Evolutionary conservation across 2,888 invertebrate species (phyloP).

Genomic region (Autographa gamma): DNA sequence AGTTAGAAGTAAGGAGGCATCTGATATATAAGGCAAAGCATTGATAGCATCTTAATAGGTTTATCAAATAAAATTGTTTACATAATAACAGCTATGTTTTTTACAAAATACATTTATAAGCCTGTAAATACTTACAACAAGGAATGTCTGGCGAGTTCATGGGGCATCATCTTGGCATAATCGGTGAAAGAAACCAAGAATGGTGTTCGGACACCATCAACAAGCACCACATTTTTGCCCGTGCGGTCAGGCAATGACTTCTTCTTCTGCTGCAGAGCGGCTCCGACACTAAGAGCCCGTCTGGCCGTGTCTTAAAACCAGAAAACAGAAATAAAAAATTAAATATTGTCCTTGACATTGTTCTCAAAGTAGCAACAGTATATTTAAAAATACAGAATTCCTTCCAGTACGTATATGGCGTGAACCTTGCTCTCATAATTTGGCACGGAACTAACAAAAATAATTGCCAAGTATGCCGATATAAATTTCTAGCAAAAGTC

Average conservation of each 20-base stretch:
- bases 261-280: conserved; percentile 87
- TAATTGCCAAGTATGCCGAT: conserved; percentile 71
- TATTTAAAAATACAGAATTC: conserved; percentile 19
- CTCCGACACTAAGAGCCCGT: conserved; percentile 86
- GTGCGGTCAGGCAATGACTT: conserved; percentile 88
- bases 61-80: neutral
- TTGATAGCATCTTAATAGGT: neutral
- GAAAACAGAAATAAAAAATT: conserved; percentile 5
- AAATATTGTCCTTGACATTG: conserved; percentile 13
- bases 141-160: conserved; percentile 97
- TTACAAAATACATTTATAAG: neutral
- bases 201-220: conserved; percentile 99
- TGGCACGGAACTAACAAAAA: conserved; percentile 63
- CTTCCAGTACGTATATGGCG: conserved; percentile 32
- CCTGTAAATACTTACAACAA: conserved; percentile 91
- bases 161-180: conserved; percentile 98
- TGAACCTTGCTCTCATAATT: conserved; percentile 53
- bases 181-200: conserved; percentile 97
- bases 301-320: conserved; percentile 79
- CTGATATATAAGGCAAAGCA: too few relatives aligned
- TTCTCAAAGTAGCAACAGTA: conserved; percentile 9
- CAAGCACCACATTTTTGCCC: conserved; percentile 96
- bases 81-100: neutral
- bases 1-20: too few relatives aligned
- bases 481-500: conserved; percentile 63